A percentile compares a stretch with the other conserved stretches of the same genome.
Evolutionary conservation across 1,140 invertebrate genomes (phyloP).

Genomic region (Neodiprion virginianus): DNA sequence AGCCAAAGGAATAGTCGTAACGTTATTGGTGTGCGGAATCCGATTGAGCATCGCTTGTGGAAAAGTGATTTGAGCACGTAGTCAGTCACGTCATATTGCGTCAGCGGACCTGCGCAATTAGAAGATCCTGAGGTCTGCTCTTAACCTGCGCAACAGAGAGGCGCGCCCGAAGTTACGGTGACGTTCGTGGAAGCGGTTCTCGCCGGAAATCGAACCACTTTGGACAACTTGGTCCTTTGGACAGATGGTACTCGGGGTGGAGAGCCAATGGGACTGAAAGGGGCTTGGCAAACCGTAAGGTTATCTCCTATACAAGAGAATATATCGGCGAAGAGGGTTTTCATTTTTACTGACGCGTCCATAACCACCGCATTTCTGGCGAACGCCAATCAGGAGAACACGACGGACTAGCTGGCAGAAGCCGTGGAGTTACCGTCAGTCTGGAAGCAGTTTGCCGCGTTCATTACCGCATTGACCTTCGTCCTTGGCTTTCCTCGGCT

Average conservation of each 20-base stretch:
- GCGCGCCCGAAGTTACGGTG: not conserved
- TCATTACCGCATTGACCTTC: not conserved
- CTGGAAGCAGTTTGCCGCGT: not conserved
- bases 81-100: conserved; percentile 8
- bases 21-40: too few species aligned
- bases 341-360: conserved; percentile 7
- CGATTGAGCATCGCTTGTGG: not conserved
- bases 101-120: conserved; percentile 12
- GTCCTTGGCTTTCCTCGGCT: not conserved
- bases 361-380: conserved; percentile 2
- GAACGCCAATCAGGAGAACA: not conserved
- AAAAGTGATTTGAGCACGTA: not conserved
- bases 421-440: not conserved
- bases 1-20: too few species aligned
- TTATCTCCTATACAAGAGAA: not conserved
- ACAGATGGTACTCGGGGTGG: not conserved
- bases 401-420: not conserved
- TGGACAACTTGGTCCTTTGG: not conserved
- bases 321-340: not conserved
- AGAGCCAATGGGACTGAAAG: not conserved
- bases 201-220: not conserved
- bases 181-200: not conserved
- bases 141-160: conserved; percentile 5
- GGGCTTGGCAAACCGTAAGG: conserved; percentile 1
- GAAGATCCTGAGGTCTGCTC: not conserved